Evolutionary conservation across 2,113 vertebrate species (phyloP).

Genomic region (Thermophis baileyi): DNA sequence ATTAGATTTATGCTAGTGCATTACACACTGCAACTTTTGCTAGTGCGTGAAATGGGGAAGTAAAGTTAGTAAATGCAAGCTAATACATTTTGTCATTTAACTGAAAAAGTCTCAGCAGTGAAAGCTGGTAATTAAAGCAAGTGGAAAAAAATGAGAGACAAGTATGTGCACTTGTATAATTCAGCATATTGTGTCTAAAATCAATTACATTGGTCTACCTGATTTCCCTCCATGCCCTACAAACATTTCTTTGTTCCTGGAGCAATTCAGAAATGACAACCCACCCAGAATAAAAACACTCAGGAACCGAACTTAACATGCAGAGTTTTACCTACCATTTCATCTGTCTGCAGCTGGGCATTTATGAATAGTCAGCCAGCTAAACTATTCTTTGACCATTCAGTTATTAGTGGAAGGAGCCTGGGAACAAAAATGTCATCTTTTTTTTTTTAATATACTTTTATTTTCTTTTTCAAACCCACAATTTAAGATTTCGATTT

Average conservation of each 20-base stretch:
- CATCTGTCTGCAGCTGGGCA: slow-evolving; percentile 52
- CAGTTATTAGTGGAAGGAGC: slow-evolving; percentile 49
- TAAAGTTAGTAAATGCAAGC: slow-evolving; percentile 41
- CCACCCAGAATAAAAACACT: slow-evolving; percentile 35
- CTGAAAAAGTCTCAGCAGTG: slow-evolving; percentile 45
- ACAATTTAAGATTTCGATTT: slow-evolving; percentile 68
- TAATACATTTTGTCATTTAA: slow-evolving; percentile 43
- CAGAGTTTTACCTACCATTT: slow-evolving; percentile 50
- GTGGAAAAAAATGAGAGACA: slow-evolving; percentile 43
- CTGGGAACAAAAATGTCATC: slow-evolving; percentile 64
- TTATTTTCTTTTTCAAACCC: slow-evolving; percentile 63
- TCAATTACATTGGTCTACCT: slow-evolving; percentile 35
- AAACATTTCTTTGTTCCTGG: slow-evolving; percentile 34
- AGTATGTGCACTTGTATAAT: slow-evolving; percentile 48
- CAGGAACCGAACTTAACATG: slow-evolving; percentile 44
- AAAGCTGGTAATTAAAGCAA: slow-evolving; percentile 40
- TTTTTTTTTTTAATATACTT: slow-evolving; percentile 47
- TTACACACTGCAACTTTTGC: slow-evolving; percentile 51
- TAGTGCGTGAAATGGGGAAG: slow-evolving; percentile 3
- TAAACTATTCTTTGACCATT: slow-evolving; percentile 48
- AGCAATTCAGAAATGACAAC: slow-evolving; percentile 44
- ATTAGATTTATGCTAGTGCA: slow-evolving; percentile 23
- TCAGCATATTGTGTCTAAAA: slow-evolving; percentile 48
- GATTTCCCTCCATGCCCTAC: slow-evolving; percentile 14
- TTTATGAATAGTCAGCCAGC: slow-evolving; percentile 44